Conservation (phyloP, 2,888 invertebrate genomes). For the Mimachlamys varia region DNA sequence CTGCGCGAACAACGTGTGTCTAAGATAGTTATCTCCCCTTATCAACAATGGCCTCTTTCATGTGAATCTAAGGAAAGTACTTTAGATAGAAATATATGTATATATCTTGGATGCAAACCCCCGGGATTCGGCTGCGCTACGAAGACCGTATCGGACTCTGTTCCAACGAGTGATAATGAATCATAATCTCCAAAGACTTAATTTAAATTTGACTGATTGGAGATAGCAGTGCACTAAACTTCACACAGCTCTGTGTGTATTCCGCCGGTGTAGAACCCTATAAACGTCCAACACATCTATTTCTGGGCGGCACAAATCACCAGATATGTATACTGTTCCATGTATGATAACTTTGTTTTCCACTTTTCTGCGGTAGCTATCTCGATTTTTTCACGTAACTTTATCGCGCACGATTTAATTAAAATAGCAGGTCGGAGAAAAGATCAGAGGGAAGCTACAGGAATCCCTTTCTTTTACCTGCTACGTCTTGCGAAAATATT, state of each 20-base stretch:
- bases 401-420: neutral
- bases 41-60: conserved; percentile 49
- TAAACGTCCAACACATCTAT: conserved; percentile 25
- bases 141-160: conserved; percentile 31
- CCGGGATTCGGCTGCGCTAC: conserved; percentile 16
- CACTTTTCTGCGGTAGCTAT: conserved; percentile 22
- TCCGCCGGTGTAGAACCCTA: neutral
- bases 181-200: conserved; percentile 33
- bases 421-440: conserved; percentile 13
- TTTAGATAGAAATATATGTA: conserved; percentile 36
- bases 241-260: conserved; percentile 17
- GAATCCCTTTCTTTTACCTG: neutral
- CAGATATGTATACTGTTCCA: conserved; percentile 21
- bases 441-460: neutral
- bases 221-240: conserved; percentile 2
- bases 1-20: conserved; percentile 43
- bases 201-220: conserved; percentile 33
- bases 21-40: conserved; percentile 44
- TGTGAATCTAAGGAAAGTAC: conserved; percentile 49
- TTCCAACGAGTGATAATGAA: conserved; percentile 31
- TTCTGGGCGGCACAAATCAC: conserved; percentile 14
- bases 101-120: conserved; percentile 28
- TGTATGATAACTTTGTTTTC: conserved; percentile 33
- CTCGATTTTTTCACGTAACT: conserved; percentile 9
- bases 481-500: neutral